Percentiles rank a stretch among this genome's conserved stretches.
Conservation (phyloP, 2,888 invertebrate species). For the Dynastes hyllus region DNA sequence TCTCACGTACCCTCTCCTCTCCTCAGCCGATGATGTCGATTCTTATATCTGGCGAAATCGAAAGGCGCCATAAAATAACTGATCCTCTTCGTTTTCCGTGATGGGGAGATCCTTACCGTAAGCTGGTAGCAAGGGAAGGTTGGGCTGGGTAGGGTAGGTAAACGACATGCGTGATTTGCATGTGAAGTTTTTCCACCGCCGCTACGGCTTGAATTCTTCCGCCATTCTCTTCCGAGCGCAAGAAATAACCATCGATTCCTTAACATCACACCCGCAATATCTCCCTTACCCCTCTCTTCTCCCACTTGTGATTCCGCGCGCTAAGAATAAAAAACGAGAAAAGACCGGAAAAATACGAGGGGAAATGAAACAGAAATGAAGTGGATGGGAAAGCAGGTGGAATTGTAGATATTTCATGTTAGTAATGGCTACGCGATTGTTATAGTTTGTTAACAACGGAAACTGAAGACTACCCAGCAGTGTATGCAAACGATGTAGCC, state of each 20-base stretch:
- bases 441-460: too few relatives aligned
- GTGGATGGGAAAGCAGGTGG: not conserved
- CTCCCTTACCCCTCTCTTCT: too few relatives aligned
- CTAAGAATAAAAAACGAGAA: not conserved
- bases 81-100: constrained; percentile 60
- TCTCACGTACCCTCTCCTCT: constrained; percentile 4
- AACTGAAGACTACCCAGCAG: too few relatives aligned
- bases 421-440: too few relatives aligned
- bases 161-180: constrained; percentile 71
- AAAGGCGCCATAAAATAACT: constrained; percentile 67
- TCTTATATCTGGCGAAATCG: constrained; percentile 63
- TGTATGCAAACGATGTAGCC: too few relatives aligned
- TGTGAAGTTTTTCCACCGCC: constrained; percentile 62
- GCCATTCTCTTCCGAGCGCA: constrained; percentile 2
- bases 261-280: not conserved
- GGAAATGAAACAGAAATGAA: too few relatives aligned
- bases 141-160: constrained; percentile 56
- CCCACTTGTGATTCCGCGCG: too few relatives aligned
- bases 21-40: constrained; percentile 44
- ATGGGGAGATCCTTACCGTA: not conserved
- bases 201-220: not conserved
- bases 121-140: not conserved
- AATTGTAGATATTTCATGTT: not conserved
- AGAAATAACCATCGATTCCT: constrained; percentile 32
- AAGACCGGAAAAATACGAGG: too few relatives aligned